phyloP scores from a whole-genome alignment of 2,888 invertebrate species.

The Byasa hedistus region DNA sequence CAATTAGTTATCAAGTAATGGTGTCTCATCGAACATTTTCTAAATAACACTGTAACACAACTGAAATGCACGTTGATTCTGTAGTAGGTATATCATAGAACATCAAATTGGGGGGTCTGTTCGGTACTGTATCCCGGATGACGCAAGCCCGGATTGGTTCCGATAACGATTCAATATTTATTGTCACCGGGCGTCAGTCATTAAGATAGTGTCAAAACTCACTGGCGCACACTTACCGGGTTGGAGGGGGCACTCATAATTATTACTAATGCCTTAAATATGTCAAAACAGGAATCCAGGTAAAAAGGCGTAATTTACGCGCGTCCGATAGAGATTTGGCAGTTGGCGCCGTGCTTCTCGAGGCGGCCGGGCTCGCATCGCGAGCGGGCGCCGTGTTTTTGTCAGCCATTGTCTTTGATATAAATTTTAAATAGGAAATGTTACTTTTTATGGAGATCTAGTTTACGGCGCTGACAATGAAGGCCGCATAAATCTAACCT shows the following conservation, averaged over 20 bases:
- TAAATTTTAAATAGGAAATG: slow-evolving; percentile 80
- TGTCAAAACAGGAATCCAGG: slow-evolving; percentile 81
- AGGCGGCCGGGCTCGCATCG: slow-evolving; percentile 55
- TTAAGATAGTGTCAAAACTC: slow-evolving; percentile 80
- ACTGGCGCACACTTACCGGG: slow-evolving; percentile 68
- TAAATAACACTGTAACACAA: slow-evolving; percentile 35
- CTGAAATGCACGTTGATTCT: slow-evolving; percentile 34
- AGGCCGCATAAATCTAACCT: slow-evolving; percentile 77
- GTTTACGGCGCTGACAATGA: slow-evolving; percentile 78
- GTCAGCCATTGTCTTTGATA: slow-evolving; percentile 79
- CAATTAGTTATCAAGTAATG: slow-evolving; percentile 58
- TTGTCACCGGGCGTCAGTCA: slow-evolving; percentile 77
- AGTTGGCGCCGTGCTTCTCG: slow-evolving; percentile 73
- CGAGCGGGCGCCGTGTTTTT: slow-evolving; percentile 77
- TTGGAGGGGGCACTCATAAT: slow-evolving; percentile 75
- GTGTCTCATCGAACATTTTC: slow-evolving; percentile 39
- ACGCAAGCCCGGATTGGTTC: slow-evolving; percentile 66
- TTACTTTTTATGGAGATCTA: slow-evolving; percentile 80
- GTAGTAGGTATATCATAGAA: slow-evolving; percentile 28
- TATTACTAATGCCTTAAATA: slow-evolving; percentile 81
- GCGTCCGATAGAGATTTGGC: slow-evolving; percentile 79
- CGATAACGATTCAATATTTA: slow-evolving; percentile 78
- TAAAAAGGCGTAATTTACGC: slow-evolving; percentile 81
- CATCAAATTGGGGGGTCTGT: slow-evolving; percentile 70
- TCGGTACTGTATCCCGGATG: slow-evolving; percentile 61